phyloP scores from a whole-genome alignment of 2,113 vertebrate species.

The Tenebrosternarchus preto region DNA sequence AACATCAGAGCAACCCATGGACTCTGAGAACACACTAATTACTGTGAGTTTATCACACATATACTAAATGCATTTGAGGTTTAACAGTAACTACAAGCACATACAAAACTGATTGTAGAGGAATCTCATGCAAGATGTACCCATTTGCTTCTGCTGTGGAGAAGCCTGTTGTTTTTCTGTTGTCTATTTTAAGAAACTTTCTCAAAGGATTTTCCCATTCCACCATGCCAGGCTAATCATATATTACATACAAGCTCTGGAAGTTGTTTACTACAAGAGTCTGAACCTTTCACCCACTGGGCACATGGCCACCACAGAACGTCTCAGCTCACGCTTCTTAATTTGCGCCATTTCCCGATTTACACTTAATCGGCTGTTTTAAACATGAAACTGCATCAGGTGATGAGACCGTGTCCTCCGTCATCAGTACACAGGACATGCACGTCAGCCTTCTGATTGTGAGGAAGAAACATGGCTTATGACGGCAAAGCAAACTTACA shows the following conservation, averaged over 20 bases:
- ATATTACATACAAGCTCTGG: constrained; percentile 13
- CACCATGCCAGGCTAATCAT: background rate
- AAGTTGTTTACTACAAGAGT: constrained; percentile 38
- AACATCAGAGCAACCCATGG: background rate
- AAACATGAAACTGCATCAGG: background rate
- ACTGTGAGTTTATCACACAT: no score
- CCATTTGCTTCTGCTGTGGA: no score
- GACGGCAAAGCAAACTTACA: background rate
- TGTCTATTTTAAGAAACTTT: constrained; percentile 7
- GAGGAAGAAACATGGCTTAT: background rate
- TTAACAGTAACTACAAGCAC: no score
- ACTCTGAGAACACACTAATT: background rate
- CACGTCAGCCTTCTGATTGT: background rate
- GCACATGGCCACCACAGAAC: constrained; percentile 29
- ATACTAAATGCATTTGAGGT: no score
- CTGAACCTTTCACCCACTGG: constrained; percentile 54
- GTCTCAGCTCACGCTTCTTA: background rate
- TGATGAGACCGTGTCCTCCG: background rate
- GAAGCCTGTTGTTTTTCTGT: background rate
- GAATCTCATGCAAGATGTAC: background rate
- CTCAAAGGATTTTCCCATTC: constrained; percentile 18
- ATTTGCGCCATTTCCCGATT: background rate
- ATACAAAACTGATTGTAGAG: no score
- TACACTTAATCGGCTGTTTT: background rate
- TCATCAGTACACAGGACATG: background rate